A percentile compares a stretch with the other conserved stretches of the same genome.
Evolutionary conservation across 2,113 vertebrate species (phyloP).

Genomic region (Prunella himalayana): DNA sequence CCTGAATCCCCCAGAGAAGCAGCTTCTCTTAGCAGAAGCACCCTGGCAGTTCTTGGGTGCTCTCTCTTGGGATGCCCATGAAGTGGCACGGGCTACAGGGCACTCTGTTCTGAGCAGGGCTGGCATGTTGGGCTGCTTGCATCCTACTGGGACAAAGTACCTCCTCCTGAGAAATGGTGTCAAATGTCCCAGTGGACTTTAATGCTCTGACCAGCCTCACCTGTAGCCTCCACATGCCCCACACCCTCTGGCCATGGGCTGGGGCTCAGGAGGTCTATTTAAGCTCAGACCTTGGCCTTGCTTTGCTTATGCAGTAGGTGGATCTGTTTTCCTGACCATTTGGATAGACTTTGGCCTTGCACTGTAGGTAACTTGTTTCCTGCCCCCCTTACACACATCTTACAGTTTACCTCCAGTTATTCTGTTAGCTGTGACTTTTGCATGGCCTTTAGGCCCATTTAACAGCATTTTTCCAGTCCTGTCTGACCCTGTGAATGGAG

Average conservation of each 20-base stretch:
- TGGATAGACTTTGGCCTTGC: not conserved
- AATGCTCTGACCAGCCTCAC: not conserved
- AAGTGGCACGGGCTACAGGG: fast-evolving
- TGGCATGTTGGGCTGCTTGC: not conserved
- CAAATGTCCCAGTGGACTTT: not conserved
- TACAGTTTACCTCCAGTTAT: not conserved
- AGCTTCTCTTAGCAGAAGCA: not conserved
- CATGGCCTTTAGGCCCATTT: fast-evolving
- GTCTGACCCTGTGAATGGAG: not conserved
- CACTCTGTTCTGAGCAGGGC: not conserved
- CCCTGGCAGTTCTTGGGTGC: not conserved
- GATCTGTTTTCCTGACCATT: fast-evolving
- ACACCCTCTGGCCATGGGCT: not conserved
- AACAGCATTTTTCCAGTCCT: not conserved
- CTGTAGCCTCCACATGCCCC: not conserved
- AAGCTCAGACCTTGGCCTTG: not conserved
- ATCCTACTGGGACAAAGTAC: not conserved
- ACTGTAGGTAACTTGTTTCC: not conserved
- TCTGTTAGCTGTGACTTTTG: not conserved
- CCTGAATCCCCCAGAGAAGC: not conserved
- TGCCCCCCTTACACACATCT: fast-evolving
- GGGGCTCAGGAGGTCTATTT: not conserved
- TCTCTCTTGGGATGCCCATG: not conserved
- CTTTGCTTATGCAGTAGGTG: not conserved
- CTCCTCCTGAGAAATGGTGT: not conserved